Percentiles rank a stretch among this genome's conserved stretches.
Conservation (phyloP, 2,113 vertebrate species). For the Hemiscyllium ocellatum region DNA sequence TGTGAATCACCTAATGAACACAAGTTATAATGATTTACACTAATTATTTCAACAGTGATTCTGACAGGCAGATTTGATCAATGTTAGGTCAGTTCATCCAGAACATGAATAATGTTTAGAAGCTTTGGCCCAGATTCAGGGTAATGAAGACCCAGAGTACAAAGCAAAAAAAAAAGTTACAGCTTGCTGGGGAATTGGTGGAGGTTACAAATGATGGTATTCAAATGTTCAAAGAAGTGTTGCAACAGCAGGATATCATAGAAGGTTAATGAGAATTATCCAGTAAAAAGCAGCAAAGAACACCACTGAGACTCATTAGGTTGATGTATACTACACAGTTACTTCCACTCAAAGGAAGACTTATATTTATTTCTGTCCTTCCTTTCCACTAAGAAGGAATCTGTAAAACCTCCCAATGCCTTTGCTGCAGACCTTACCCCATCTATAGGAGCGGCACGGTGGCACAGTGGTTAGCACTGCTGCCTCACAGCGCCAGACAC, state of each 20-base stretch:
- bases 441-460: too few relatives aligned
- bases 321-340: not conserved
- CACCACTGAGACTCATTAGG: not conserved
- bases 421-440: not conserved
- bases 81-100: not conserved
- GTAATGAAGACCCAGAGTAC: not conserved
- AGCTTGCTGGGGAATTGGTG: not conserved
- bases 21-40: not conserved
- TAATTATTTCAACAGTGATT: slow-evolving; percentile 14
- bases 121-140: not conserved
- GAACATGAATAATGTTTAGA: not conserved
- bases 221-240: not conserved
- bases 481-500: too few relatives aligned
- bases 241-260: not conserved
- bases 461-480: too few relatives aligned
- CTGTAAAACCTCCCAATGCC: not conserved
- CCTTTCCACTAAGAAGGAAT: not conserved
- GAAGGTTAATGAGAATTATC: not conserved
- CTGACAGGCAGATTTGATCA: not conserved
- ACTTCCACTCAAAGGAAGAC: not conserved
- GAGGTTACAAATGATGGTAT: not conserved
- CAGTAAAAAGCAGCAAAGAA: not conserved
- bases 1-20: not conserved
- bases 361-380: not conserved
- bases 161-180: not conserved